Evolutionary conservation across 2,888 invertebrate species (phyloP).

Genomic region (Diarsia rubi): DNA sequence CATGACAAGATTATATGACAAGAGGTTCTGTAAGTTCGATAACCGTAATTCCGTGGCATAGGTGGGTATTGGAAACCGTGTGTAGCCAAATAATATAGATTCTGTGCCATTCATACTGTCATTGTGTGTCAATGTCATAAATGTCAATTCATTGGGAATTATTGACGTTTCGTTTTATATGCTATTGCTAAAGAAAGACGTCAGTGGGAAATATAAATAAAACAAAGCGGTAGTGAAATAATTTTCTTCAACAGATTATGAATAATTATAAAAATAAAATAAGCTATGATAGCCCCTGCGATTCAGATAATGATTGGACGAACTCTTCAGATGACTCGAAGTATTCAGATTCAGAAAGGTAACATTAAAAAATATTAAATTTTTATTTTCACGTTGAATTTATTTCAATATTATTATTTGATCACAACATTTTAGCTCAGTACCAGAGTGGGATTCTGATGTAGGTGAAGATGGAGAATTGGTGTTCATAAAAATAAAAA

Average conservation of each 20-base stretch:
- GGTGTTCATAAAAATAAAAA: constrained; percentile 92
- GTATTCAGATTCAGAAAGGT: constrained; percentile 92
- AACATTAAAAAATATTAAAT: constrained; percentile 12
- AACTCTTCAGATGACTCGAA: constrained; percentile 88
- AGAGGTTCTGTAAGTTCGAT: no score
- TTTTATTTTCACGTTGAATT: not conserved
- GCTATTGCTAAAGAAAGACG: no score
- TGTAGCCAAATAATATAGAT: no score
- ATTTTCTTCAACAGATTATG: constrained; percentile 63
- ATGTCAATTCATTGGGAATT: not conserved
- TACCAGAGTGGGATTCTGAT: constrained; percentile 93
- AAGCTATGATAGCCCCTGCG: constrained; percentile 83
- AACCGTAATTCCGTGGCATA: no score
- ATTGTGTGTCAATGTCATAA: not conserved
- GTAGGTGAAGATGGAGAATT: constrained; percentile 92
- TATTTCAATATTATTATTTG: not conserved
- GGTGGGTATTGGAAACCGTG: no score
- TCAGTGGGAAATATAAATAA: not conserved
- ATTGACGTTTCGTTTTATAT: no score
- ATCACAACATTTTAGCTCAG: constrained; percentile 87
- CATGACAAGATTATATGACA: no score
- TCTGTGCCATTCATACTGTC: not conserved
- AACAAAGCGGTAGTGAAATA: constrained; percentile 10
- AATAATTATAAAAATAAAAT: constrained; percentile 77
- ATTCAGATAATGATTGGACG: constrained; percentile 88